Conservation (phyloP, 2,888 invertebrate species). For the Dinocampus coccinellae region DNA sequence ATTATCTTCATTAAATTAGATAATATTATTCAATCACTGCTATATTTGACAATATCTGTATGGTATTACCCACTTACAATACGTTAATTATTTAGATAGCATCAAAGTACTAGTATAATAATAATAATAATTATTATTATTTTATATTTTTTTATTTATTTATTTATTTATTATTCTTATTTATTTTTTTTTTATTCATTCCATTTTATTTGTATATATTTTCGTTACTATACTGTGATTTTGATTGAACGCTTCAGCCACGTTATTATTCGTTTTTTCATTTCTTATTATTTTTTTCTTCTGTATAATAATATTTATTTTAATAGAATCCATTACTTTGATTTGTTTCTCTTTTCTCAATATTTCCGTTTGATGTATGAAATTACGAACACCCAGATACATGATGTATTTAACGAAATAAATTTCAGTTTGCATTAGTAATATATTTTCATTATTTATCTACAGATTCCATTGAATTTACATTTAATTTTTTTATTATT, state of each 20-base stretch:
- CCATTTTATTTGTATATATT: constrained; percentile 7
- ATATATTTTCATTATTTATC: no score
- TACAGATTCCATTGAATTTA: no score
- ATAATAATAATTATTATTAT: no score
- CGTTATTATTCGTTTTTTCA: constrained; percentile 32
- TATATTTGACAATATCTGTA: not conserved
- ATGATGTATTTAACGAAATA: no score
- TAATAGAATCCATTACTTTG: no score
- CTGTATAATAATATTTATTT: not conserved
- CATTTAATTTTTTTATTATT: no score
- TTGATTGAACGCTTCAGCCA: constrained; percentile 59
- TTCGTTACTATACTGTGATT: constrained; percentile 46
- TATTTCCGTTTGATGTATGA: no score
- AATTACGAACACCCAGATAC: no score
- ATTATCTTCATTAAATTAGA: constrained; percentile 21
- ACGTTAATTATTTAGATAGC: constrained; percentile 15
- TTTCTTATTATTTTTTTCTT: not conserved
- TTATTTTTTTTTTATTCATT: no score
- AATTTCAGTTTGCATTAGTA: no score
- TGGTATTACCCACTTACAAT: not conserved
- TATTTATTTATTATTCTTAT: not conserved
- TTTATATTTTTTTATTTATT: not conserved
- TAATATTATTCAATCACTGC: not conserved
- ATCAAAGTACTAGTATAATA: constrained; percentile 7
- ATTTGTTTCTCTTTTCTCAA: no score